Evolutionary conservation across 2,113 vertebrate genomes (phyloP), one percentile per base, ranked within the genome.

Genomic region (Corythornis madagascariensis): DNA sequence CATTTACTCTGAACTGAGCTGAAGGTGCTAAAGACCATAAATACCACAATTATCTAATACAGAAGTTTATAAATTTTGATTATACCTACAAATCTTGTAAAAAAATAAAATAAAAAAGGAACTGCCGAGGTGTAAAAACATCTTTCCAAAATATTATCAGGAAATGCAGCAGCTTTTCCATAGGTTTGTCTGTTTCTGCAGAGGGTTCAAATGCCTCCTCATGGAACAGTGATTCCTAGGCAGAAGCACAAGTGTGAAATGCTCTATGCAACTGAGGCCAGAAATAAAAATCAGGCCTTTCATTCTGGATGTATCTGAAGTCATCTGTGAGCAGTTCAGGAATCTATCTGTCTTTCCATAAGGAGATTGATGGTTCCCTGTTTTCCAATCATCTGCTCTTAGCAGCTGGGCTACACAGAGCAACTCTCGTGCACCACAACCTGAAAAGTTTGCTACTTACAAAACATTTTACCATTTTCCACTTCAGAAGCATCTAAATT

Each of bases 401-500:
- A 88, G 47, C 64, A 88, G 52, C 64, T 6, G 5, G 65, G 67
- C 63, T 83, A 52, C 7, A 6, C 52, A 57, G 67, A 92, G 29
- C 2, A 73, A 52, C 21, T 70, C 38, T 28, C 28, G 63, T 14
- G 40, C 56, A 45, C 64, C 4, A 28, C 75, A 89, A 96, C 79
- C 94, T 93, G 78, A 89, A 87, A 88, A 82, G 66, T 87, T 90
- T 67, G 45, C 50, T 71, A 47, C 92, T 96, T 89, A 65, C 84
- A 94, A 96, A 95, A 77, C 71, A 80, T 93, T 80, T 93, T 86
- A 77, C 72, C 61, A 81, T 95, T 96, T 96, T 90, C 90, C 83
- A 83, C 77, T 96, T 90, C 47, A 90, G 93, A 94, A 82, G 55
- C 1, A 0, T 95, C 96, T 96, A 96, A 94, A 96, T 95, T 94